Evolutionary conservation across 1,140 invertebrate species (phyloP).

Genomic region (Tachypleus tridentatus): DNA sequence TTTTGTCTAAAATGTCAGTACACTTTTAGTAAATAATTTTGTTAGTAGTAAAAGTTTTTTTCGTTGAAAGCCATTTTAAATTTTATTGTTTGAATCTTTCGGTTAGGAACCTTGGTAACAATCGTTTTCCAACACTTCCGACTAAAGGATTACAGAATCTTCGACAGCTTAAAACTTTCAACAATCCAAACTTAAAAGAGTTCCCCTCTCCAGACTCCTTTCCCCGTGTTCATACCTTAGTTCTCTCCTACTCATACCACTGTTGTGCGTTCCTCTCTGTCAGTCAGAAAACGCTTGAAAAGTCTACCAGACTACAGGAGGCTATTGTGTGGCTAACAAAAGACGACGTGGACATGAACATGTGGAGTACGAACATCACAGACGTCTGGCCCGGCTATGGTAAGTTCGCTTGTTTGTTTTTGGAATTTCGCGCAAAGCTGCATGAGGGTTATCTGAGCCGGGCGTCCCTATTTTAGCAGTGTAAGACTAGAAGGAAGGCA

Average conservation of each 20-base stretch:
- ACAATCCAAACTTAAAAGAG: constrained; percentile 72
- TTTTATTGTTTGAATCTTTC: no score
- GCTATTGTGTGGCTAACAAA: constrained; percentile 53
- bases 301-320: constrained; percentile 38
- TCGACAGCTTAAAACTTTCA: constrained; percentile 79
- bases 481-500: background rate
- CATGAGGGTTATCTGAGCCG: background rate
- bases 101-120: constrained; percentile 77
- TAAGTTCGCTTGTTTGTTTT: constrained; percentile 1
- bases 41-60: no score
- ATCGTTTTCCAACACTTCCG: constrained; percentile 70
- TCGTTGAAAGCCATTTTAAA: no score
- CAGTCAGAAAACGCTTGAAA: background rate
- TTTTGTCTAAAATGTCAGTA: no score
- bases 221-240: constrained; percentile 58
- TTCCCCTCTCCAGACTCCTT: constrained; percentile 77
- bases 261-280: constrained; percentile 59
- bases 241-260: constrained; percentile 88
- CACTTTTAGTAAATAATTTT: no score
- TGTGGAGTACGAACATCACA: constrained; percentile 55
- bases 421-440: background rate
- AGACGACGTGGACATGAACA: constrained; percentile 52
- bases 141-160: constrained; percentile 62
- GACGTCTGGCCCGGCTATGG: constrained; percentile 40
- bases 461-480: background rate